phyloP scores from a whole-genome alignment of 2,113 vertebrate species.

The Aramus guarauna region DNA sequence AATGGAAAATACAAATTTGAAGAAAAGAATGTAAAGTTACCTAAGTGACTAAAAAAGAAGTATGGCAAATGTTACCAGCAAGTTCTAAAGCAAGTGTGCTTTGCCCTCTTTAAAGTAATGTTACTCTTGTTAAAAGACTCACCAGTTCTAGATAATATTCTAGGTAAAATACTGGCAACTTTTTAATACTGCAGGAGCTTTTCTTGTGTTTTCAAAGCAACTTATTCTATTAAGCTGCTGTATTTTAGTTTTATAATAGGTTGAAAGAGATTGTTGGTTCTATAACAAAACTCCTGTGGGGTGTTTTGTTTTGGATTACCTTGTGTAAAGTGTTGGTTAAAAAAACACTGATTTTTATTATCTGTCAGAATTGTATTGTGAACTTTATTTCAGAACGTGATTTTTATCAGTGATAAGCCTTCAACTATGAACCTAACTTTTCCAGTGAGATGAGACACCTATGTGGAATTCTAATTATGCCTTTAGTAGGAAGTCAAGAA shows the following conservation, averaged over 20 bases:
- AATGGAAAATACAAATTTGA: not conserved
- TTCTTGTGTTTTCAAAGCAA: not conserved
- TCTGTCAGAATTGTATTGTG: not conserved
- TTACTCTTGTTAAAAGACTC: not conserved
- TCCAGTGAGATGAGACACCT: not conserved
- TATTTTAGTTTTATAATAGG: not conserved
- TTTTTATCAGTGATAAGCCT: not conserved
- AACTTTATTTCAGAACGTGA: not conserved
- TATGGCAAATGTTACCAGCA: not conserved
- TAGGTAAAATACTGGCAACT: not conserved
- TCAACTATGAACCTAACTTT: not conserved
- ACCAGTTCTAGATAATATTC: not conserved
- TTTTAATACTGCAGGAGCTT: not conserved
- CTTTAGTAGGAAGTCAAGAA: not conserved
- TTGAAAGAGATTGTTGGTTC: not conserved
- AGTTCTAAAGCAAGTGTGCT: not conserved
- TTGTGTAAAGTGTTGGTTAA: not conserved
- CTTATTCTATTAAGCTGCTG: not conserved
- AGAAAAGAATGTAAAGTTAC: not conserved
- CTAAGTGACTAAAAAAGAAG: not conserved
- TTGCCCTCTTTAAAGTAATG: not conserved
- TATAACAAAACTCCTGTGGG: not conserved
- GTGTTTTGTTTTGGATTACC: not conserved
- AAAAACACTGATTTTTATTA: not conserved
- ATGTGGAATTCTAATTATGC: not conserved